Evolutionary conservation across 2,797 vertebrate genomes (phyloP), one percentile per base, ranked within the genome.

Genomic region (Podargus strigoides): DNA sequence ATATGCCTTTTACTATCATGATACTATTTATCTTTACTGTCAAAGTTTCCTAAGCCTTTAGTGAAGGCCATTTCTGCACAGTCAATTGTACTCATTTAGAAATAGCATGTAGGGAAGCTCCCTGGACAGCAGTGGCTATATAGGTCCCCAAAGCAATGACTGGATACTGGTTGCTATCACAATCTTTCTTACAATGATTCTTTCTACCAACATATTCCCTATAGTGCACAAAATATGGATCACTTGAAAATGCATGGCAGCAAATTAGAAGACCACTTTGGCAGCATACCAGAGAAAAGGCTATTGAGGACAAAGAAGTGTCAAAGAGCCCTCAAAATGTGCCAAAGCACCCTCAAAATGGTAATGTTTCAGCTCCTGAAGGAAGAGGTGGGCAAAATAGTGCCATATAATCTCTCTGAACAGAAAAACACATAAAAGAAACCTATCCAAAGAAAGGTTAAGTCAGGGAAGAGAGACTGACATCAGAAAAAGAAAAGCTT

Each of bases 61-160:
- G 39, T 2, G 3, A 76, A 53, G 19, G 55, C 9, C 73, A 21
- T 34, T 90, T 56, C 42, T 81, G 50, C 42, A 56, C 9, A 78
- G 8, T 32, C 21, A 86, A 53, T 6, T 62, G n/a, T 37, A 41
- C 21, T 84, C 10, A 26, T 63, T 77, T 36, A 77, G 11, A 70
- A 85, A 36, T 0, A 75, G 26, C 19, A 47, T 0, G 0, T 1
- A 66, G 12, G 10, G 5, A 78, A 56, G n/a, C 9, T 80, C 16
- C 15, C 26, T 6, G 32, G 24, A n/a, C n/a, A 89, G 39, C 22
- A 84, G 27, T 7, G 6, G 23, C 27, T 52, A 9, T 24, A 13
- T 2, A 49, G 17, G 15, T 68, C 26, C 34, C 32, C 72, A 75
- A 83, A 64, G 37, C 21, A 82, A 20, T 9, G 6, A 60, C 58